Conservation (phyloP, 2,113 vertebrate species). For the Hippolais icterina region DNA sequence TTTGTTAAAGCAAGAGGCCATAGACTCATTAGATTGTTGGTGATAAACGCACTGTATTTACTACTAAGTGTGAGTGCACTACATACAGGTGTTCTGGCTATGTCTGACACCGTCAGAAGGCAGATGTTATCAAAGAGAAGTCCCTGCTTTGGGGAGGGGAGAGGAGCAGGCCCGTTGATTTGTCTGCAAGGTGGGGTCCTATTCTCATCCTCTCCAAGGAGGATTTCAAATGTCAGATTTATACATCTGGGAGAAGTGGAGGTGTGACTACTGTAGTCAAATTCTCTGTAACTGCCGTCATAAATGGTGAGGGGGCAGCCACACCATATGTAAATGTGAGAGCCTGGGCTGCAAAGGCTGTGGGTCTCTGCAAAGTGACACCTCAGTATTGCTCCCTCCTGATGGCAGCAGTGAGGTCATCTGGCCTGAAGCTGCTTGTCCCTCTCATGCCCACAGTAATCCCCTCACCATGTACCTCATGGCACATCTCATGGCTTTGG, state of each 20-base stretch:
- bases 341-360: background rate
- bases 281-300: background rate
- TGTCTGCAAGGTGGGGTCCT: background rate
- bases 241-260: background rate
- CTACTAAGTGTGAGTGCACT: background rate
- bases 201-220: background rate
- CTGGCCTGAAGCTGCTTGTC: accelerated
- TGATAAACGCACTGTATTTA: background rate
- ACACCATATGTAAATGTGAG: too few species aligned
- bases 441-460: background rate
- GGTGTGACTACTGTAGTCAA: background rate
- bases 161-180: accelerated
- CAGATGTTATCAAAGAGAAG: background rate
- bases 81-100: background rate
- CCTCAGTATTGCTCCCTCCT: background rate
- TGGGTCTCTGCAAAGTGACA: background rate
- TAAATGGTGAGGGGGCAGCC: background rate
- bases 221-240: background rate
- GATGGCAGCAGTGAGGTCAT: background rate
- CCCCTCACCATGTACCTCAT: background rate
- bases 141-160: background rate
- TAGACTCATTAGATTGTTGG: background rate
- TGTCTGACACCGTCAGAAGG: background rate
- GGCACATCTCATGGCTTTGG: background rate
- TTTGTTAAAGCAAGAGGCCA: background rate